Base-by-base conservation (phyloP, 2,888 invertebrate species). In the Drosophila acutilabella region DNA sequence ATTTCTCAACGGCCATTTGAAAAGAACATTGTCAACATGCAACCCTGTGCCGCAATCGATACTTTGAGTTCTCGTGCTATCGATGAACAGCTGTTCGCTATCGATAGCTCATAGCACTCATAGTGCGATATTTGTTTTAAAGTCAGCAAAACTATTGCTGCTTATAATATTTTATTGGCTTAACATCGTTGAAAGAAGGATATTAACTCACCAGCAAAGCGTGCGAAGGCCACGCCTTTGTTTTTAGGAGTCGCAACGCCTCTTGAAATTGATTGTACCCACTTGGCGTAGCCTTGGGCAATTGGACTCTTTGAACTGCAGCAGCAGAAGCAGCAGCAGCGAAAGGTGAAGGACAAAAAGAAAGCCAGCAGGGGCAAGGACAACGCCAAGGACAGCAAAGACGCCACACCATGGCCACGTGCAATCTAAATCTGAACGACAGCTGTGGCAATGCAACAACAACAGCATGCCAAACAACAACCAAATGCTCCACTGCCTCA, bases 381-480 rank as follows among this genome's bases (percentile, higher is more conserved):
- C 30, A 30, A 30, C 30, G 30, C 30, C 30, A 78, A 74, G 86
- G 79, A 74, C 80, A 79, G 53, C 54, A 48, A 62, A 6, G 26
- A 73, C 41, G 47, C 36, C n/a, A 41, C 48, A 65, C 53, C 44
- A 81, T 81, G 81, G 75, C 66, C 62, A 72, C 86, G 66, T 71
- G 81, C 70, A 83, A 77, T 66, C 44, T 30, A 5, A 74, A 65
- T 68, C 53, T 78, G 40, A 82, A 72, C 54, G 86, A 89, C 11
- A 68, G 41, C 20, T 75, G 68, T 62, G 70, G 36, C 52, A 74
- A 52, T 53, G 62, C 53, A 33, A 42, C 64, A 42, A 36, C 30
- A 30, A 30, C 30, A 30, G 8, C 36, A 33, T 61, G 58, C 44
- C 36, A 48, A 8, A 23, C 66, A 45, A 47, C 54, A 10, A 23